Conservation (phyloP, 2,113 vertebrate species). For the Bubo bubo region DNA sequence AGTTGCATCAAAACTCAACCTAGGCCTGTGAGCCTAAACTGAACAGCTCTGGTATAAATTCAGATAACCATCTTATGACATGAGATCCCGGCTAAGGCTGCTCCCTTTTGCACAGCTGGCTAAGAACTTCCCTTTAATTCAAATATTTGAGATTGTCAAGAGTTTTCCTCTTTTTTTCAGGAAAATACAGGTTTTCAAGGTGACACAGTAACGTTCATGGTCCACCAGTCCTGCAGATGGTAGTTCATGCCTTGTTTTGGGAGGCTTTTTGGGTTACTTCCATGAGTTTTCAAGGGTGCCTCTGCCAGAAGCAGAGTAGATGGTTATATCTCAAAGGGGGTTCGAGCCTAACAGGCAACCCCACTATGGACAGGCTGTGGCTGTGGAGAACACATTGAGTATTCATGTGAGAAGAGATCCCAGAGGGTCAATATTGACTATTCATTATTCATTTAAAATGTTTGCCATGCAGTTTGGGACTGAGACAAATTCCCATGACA, state of each 20-base stretch:
- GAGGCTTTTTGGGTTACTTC: neutral
- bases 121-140: neutral
- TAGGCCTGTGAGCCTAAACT: neutral
- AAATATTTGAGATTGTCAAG: neutral
- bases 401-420: neutral
- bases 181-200: neutral
- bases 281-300: neutral
- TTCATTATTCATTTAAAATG: slow-evolving; percentile 29
- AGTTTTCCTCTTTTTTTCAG: neutral
- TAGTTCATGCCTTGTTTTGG: neutral
- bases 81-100: neutral
- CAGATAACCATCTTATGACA: neutral
- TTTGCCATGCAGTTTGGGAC: neutral
- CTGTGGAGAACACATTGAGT: neutral
- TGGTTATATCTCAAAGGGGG: neutral
- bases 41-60: neutral
- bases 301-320: neutral
- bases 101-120: neutral
- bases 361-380: neutral
- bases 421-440: slow-evolving; percentile 29
- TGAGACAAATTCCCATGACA: neutral
- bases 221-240: neutral
- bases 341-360: neutral
- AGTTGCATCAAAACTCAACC: neutral
- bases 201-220: neutral